Evolutionary conservation across 2,888 invertebrate species (phyloP).

Genomic region (Drosophila kuntzei): DNA sequence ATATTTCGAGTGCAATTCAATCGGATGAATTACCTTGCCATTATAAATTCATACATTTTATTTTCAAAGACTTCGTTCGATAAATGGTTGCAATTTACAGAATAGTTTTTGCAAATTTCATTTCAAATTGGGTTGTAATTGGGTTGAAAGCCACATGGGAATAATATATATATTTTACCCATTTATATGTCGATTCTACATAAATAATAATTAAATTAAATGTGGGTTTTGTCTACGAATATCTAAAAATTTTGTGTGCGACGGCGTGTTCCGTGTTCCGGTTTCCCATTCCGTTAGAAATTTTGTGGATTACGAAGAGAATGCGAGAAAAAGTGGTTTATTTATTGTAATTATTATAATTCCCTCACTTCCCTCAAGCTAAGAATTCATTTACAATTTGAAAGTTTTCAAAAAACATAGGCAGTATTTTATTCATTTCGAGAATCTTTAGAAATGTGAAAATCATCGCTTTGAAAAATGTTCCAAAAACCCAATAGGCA

Average conservation of each 20-base stretch:
- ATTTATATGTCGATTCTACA: neutral
- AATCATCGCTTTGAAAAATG: too few relatives aligned
- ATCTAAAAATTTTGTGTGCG: constrained; percentile 1
- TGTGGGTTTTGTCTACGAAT: constrained; percentile 2
- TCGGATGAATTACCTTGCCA: constrained; percentile 1
- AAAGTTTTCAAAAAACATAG: too few relatives aligned
- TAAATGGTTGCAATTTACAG: constrained; percentile 3
- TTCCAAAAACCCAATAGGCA: too few relatives aligned
- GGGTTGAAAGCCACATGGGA: constrained; percentile 1
- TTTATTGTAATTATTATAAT: neutral
- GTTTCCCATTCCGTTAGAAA: neutral
- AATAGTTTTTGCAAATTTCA: constrained; percentile 3
- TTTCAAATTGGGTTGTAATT: constrained; percentile 4
- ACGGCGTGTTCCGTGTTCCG: neutral
- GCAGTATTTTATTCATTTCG: neutral
- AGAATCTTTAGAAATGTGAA: too few relatives aligned
- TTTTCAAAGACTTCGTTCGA: constrained; percentile 1
- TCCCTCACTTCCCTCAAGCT: neutral
- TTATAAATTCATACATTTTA: constrained; percentile 10
- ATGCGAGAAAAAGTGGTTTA: neutral
- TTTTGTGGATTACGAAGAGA: too few relatives aligned
- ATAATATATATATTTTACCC: neutral
- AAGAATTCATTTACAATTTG: neutral
- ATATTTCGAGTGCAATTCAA: constrained; percentile 13
- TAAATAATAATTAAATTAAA: constrained; percentile 18